Conservation (phyloP, 2,113 vertebrate species). For the Otolemur garnettii region DNA sequence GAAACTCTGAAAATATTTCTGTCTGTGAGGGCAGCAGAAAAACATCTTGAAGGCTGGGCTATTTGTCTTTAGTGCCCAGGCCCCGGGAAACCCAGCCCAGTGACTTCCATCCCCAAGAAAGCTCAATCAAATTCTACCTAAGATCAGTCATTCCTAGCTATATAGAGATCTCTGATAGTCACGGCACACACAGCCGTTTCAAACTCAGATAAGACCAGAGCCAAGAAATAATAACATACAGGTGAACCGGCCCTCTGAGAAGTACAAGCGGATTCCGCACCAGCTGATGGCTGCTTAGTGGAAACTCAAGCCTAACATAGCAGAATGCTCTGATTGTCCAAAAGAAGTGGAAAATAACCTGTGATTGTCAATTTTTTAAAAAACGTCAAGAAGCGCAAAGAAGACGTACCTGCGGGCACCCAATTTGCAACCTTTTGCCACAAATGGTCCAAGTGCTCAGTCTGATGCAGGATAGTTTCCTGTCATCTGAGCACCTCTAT, state of each 20-base stretch:
- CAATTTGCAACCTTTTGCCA: not conserved
- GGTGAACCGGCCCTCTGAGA: not conserved
- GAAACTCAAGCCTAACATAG: not conserved
- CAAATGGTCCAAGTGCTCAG: not conserved
- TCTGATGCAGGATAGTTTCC: not conserved
- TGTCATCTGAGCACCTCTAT: not conserved
- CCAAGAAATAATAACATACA: not conserved
- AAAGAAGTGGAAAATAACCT: not conserved
- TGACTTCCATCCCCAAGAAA: not conserved
- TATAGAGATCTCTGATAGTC: not conserved
- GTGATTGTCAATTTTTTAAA: not conserved
- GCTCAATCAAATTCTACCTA: not conserved
- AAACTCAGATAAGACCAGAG: not conserved
- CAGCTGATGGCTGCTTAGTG: no score
- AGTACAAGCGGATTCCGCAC: not conserved
- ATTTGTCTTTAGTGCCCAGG: not conserved
- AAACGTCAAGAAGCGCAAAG: not conserved
- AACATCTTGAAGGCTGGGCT: not conserved
- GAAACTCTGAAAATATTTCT: slow-evolving; percentile 18
- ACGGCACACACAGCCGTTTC: not conserved
- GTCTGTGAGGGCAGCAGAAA: not conserved
- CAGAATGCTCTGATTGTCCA: not conserved
- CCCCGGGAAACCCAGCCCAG: not conserved
- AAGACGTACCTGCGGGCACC: not conserved
- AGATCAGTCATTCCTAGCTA: not conserved